phyloP scores from a whole-genome alignment of 2,797 vertebrate genomes.

The Triplophysa yarkandensis region DNA sequence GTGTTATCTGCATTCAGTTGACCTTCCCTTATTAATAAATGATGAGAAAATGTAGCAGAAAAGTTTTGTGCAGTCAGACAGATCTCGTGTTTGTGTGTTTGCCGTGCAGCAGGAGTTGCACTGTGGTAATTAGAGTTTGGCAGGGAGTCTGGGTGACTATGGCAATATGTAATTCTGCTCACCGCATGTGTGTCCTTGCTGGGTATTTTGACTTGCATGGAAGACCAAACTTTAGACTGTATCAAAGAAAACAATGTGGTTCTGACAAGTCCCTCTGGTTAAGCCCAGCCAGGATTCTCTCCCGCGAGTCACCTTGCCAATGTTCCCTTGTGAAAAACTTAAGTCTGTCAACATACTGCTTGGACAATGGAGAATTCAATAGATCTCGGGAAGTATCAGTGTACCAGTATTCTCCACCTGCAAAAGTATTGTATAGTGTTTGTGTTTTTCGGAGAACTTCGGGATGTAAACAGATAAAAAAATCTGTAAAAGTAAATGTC shows the following conservation, averaged over 20 bases:
- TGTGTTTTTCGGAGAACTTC: slow-evolving; percentile 19
- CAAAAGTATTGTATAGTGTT: slow-evolving; percentile 50
- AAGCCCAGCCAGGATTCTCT: slow-evolving; percentile 74
- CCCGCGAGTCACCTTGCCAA: slow-evolving; percentile 81
- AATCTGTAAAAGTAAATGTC: too few species aligned
- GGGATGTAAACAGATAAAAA: too few species aligned
- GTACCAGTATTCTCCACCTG: slow-evolving; percentile 2
- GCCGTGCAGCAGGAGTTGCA: slow-evolving; percentile 36
- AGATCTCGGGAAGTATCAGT: slow-evolving; percentile 81
- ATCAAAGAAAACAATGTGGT: slow-evolving; percentile 70
- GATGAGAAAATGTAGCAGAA: not conserved
- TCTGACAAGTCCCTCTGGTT: slow-evolving; percentile 75
- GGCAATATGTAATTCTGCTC: slow-evolving; percentile 73
- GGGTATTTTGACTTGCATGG: slow-evolving; percentile 70
- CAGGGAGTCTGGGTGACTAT: slow-evolving; percentile 63
- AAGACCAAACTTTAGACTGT: slow-evolving; percentile 65
- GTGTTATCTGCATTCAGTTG: not conserved
- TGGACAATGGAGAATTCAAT: slow-evolving; percentile 83
- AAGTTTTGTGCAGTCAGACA: slow-evolving; percentile 3
- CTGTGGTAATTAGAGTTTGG: slow-evolving; percentile 64
- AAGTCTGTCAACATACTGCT: slow-evolving; percentile 83
- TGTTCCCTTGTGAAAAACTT: slow-evolving; percentile 82
- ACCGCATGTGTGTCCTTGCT: slow-evolving; percentile 59
- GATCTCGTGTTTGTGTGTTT: slow-evolving; percentile 40
- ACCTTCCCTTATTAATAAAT: not conserved